A percentile compares a stretch with the other conserved stretches of the same genome.
These are phyloP conservation scores for Sturnira hondurensis DNA, from an alignment of 2,113 vertebrate genomes.

Conservation along the genomic window DNA sequence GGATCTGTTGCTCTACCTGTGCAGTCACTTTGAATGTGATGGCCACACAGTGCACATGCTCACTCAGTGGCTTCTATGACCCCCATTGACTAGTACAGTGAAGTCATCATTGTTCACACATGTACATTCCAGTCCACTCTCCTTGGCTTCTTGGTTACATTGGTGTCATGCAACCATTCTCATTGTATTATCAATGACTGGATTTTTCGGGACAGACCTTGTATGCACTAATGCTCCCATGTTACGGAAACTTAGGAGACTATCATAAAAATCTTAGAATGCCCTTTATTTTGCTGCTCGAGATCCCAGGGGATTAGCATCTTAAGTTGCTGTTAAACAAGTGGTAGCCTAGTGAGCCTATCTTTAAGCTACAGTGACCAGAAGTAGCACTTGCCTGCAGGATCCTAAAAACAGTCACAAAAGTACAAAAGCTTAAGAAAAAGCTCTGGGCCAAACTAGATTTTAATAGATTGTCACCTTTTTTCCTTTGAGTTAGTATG, in stretches of 20 bases:
- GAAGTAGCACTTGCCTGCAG: background rate
- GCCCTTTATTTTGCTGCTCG: background rate
- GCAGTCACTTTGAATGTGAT: too few relatives aligned
- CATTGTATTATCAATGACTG: too few relatives aligned
- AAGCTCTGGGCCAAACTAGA: background rate
- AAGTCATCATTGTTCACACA: too few relatives aligned
- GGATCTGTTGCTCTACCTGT: too few relatives aligned
- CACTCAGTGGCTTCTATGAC: too few relatives aligned
- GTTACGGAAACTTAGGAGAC: background rate
- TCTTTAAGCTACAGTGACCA: background rate
- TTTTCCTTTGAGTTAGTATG: slow-evolving; percentile 8
- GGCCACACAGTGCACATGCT: too few relatives aligned
- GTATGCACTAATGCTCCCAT: background rate
- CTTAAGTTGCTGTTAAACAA: background rate
- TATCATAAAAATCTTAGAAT: background rate
- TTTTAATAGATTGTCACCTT: background rate
- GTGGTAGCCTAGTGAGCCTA: background rate
- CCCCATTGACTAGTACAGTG: too few relatives aligned
- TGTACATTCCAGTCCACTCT: too few relatives aligned
- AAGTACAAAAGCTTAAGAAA: background rate
- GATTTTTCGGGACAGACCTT: too few relatives aligned
- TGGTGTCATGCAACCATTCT: too few relatives aligned
- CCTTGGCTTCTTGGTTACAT: too few relatives aligned
- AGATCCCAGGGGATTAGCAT: background rate
- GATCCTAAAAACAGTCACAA: background rate